Evolutionary conservation across 92 coral and sea anemone species (phyloP), one percentile per base, ranked within the genome.

Genomic region (Zoanthus solanderi): DNA sequence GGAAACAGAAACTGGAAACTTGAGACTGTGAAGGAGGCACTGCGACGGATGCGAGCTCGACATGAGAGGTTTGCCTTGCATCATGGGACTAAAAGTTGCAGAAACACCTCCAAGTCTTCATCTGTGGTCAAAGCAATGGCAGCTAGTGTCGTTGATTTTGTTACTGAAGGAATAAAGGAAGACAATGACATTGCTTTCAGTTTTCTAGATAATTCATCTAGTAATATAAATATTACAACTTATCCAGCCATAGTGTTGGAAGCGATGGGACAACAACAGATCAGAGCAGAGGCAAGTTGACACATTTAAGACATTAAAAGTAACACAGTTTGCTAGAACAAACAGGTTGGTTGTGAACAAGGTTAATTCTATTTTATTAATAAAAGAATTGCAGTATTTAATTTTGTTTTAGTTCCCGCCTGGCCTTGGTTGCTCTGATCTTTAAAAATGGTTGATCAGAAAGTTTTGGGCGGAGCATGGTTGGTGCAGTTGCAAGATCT

Each of bases 181-280:
- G 71, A 53, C 3, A 65, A 78, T 58, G 87, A 44, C 29, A 46
- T 16, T 6, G 15, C 75, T 50, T 31, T 65, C 30, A 42, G 45
- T 29, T 75, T 65, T 44, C 71, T 81, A 10, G 85, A 81, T 30
- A 23, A 45, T 15, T 50, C 31, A 23, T 15, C 72, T 42, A 71
- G 71, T 81, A 78, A 76, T 7, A 66, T 85, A 17, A 93, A 90
- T 71, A 28, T 75, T 13, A 85, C 91, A 31, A 87, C 95, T 2
- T 92, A 88, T 7, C 98, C 98, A 12, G 69, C 91, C 29, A 80
- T 88, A 67, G 98, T 94, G 72, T 89, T 84, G 10, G 89, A 79
- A 68, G 98, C 98, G 7, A 94, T 94, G 98, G 92, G 93, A 23
- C 91, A 81, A 30, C 98, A 94, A 65, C 94, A 93, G 60, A 87